phyloP scores from a whole-genome alignment of 1,140 invertebrate species.

The Branchinecta lynchi region DNA sequence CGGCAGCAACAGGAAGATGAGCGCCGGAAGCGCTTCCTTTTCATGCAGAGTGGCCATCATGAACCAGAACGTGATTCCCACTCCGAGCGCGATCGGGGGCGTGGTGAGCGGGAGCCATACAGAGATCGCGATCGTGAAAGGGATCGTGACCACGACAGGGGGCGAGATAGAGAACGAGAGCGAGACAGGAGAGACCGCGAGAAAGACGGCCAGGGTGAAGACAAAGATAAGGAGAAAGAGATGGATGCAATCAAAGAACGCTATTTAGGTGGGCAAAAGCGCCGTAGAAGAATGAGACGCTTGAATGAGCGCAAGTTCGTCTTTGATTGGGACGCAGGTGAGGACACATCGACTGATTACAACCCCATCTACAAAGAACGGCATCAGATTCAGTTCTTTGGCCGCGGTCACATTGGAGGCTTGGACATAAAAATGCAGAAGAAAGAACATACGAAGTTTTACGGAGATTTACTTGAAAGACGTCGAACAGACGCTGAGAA shows the following conservation, averaged over 20 bases:
- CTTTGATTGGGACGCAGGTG: slow-evolving; percentile 98
- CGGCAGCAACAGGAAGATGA: slow-evolving; percentile 51
- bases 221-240: slow-evolving; percentile 78
- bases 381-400: slow-evolving; percentile 93
- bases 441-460: slow-evolving; percentile 94
- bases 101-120: neutral
- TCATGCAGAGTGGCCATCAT: slow-evolving; percentile 26
- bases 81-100: neutral
- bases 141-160: slow-evolving; percentile 24
- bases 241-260: slow-evolving; percentile 83
- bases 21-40: slow-evolving; percentile 43
- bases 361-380: slow-evolving; percentile 91
- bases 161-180: slow-evolving; percentile 30
- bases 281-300: slow-evolving; percentile 74
- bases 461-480: slow-evolving; percentile 88
- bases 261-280: slow-evolving; percentile 87
- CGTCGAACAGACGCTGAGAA: slow-evolving; percentile 91
- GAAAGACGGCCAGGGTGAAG: slow-evolving; percentile 28
- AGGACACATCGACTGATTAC: slow-evolving; percentile 96
- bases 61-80: slow-evolving; percentile 19
- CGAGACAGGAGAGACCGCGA: slow-evolving; percentile 31
- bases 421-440: slow-evolving; percentile 96
- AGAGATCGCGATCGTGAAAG: slow-evolving; percentile 22
- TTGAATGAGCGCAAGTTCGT: slow-evolving; percentile 98
- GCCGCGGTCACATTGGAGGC: slow-evolving; percentile 90